phyloP scores from a whole-genome alignment of 2,888 invertebrate genomes.

The Petrolisthes manimaculis region DNA sequence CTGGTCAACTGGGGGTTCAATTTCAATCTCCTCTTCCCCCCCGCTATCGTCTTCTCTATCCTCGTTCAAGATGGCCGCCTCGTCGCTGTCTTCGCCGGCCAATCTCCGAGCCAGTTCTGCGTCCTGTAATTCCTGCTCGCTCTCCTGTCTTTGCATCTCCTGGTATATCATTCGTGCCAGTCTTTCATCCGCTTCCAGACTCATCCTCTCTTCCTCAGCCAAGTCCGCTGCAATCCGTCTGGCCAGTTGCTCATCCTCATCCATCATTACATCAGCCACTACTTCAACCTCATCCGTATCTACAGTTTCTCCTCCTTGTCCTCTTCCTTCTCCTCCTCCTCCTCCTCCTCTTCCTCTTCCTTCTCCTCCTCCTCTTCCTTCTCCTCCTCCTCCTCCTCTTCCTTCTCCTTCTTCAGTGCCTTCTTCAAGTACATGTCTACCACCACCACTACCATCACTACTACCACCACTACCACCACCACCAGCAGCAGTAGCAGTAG shows the following conservation, averaged over 20 bases:
- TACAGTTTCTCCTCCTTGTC: background rate
- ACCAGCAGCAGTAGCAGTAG: too few species aligned
- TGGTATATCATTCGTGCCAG: conserved; percentile 10
- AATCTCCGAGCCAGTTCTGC: conserved; percentile 11
- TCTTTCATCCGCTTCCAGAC: conserved; percentile 14
- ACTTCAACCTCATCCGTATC: background rate
- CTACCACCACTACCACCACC: background rate
- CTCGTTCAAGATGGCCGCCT: background rate
- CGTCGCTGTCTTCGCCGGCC: background rate
- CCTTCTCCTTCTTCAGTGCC: background rate
- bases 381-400: background rate
- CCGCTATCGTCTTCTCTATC: too few species aligned
- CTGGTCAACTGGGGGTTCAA: too few species aligned
- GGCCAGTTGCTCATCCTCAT: background rate
- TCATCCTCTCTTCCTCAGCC: conserved; percentile 1
- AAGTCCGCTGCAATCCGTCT: background rate
- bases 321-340: conserved; percentile 5
- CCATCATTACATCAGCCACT: background rate
- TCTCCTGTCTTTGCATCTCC: conserved; percentile 20
- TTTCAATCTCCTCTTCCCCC: too few species aligned
- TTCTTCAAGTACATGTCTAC: background rate
- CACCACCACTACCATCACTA: too few species aligned
- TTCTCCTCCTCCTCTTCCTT: background rate
- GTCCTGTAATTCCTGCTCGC: background rate
- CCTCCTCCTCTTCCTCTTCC: background rate